Percentiles rank a stretch among this genome's conserved stretches.
phyloP scores from a whole-genome alignment of 1,140 invertebrate genomes.

The Lasaia peninsularis region DNA sequence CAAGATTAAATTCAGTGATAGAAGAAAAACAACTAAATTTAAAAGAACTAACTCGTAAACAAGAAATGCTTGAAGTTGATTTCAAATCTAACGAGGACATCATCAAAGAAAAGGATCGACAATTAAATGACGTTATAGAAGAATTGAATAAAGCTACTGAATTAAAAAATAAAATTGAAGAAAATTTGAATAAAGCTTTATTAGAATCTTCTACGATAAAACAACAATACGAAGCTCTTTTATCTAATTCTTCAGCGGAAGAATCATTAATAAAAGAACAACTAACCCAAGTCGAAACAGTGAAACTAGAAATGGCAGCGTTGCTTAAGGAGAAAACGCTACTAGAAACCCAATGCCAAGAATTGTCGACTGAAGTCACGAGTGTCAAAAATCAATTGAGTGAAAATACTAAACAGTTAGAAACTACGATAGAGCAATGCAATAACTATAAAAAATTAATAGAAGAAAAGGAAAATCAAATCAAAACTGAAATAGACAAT shows the following conservation, averaged over 20 bases:
- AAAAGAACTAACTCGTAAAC: slow-evolving; percentile 65
- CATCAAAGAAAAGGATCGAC: slow-evolving; percentile 70
- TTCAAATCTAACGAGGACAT: slow-evolving; percentile 70
- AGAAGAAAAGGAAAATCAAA: slow-evolving; percentile 61
- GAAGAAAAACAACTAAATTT: slow-evolving; percentile 66
- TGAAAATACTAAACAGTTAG: slow-evolving; percentile 35
- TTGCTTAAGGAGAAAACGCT: slow-evolving; percentile 50
- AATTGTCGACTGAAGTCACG: slow-evolving; percentile 58
- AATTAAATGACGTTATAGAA: slow-evolving; percentile 72
- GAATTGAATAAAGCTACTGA: slow-evolving; percentile 74
- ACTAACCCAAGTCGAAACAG: slow-evolving; percentile 46
- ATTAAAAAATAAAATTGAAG: slow-evolving; percentile 67
- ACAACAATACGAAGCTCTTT: slow-evolving; percentile 64
- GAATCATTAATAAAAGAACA: slow-evolving; percentile 65
- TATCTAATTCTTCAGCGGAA: slow-evolving; percentile 60
- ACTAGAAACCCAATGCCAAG: slow-evolving; percentile 51
- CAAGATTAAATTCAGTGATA: slow-evolving; percentile 40
- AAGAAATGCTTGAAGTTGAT: slow-evolving; percentile 71
- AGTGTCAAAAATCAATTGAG: slow-evolving; percentile 60
- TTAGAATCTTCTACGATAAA: slow-evolving; percentile 51
- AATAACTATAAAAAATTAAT: slow-evolving; percentile 44
- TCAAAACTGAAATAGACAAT: slow-evolving; percentile 73
- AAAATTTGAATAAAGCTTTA: slow-evolving; percentile 53
- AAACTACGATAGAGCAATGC: slow-evolving; percentile 39
- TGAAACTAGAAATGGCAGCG: slow-evolving; percentile 51